Evolutionary conservation across 2,113 vertebrate genomes (phyloP).

Genomic region (Rutilus rutilus): DNA sequence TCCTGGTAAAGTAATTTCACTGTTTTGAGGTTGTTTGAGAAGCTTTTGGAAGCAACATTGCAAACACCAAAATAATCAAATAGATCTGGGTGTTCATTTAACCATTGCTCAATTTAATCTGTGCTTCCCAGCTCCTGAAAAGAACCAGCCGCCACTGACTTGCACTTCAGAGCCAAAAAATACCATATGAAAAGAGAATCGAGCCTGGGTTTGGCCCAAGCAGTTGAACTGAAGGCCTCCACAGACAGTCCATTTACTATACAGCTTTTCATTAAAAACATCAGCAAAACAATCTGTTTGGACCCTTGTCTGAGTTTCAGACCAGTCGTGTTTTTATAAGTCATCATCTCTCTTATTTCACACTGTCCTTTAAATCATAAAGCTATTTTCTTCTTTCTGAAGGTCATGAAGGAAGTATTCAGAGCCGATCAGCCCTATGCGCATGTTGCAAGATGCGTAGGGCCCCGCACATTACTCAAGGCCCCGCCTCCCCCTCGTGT

Average conservation of each 20-base stretch:
- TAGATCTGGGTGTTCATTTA: neutral
- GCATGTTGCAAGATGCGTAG: no score
- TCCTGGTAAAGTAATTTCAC: neutral
- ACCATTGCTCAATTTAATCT: neutral
- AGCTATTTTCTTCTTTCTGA: conserved; percentile 11
- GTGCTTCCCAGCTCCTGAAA: neutral
- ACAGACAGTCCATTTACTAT: neutral
- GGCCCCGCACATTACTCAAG: no score
- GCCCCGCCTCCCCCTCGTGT: no score
- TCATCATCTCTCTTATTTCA: neutral
- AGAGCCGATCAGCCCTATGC: no score
- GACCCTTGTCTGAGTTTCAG: neutral
- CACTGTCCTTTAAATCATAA: neutral
- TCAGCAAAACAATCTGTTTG: neutral
- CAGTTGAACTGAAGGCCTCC: neutral
- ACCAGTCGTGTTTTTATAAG: neutral
- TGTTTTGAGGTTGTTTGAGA: neutral
- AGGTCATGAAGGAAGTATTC: neutral
- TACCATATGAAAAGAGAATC: neutral
- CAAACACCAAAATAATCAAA: neutral
- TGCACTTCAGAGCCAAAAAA: neutral
- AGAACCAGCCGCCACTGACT: neutral
- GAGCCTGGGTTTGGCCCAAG: neutral
- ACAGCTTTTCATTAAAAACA: neutral
- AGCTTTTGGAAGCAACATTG: neutral